phyloP scores from a whole-genome alignment of 1,140 invertebrate species.

The Lepidurus apus region DNA sequence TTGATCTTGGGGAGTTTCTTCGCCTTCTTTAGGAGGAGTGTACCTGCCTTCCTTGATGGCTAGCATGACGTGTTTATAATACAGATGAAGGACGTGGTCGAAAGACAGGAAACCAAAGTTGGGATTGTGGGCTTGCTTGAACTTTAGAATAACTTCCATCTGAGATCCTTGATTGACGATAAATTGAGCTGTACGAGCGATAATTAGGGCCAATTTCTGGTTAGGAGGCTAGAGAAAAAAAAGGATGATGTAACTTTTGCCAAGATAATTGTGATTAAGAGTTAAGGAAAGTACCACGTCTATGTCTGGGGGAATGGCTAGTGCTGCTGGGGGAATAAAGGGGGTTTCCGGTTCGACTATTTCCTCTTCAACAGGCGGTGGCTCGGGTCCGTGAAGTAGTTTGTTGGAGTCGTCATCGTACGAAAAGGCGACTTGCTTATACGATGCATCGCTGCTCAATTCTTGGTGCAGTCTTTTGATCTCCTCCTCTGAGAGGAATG shows the following conservation, averaged over 20 bases:
- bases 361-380: background rate
- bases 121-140: constrained; percentile 88
- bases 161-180: constrained; percentile 87
- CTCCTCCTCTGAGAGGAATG: constrained; percentile 70
- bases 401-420: constrained; percentile 55
- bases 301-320: constrained; percentile 67
- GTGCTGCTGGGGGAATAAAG: constrained; percentile 44
- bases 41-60: constrained; percentile 79
- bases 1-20: constrained; percentile 27
- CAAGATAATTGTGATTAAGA: too few species aligned
- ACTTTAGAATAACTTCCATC: constrained; percentile 97
- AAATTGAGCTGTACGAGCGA: constrained; percentile 93
- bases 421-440: constrained; percentile 73
- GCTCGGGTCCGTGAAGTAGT: background rate
- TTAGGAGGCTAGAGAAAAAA: constrained; percentile 70
- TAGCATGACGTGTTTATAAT: constrained; percentile 77
- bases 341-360: constrained; percentile 26
- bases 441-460: constrained; percentile 58
- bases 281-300: constrained; percentile 56
- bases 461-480: constrained; percentile 76
- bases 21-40: constrained; percentile 40
- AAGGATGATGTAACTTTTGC: background rate
- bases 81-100: constrained; percentile 75
- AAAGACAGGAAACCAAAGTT: constrained; percentile 91
- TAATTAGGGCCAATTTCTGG: constrained; percentile 85